Base-by-base conservation (phyloP, 2,797 vertebrate species). In the Anolis apletophallus region DNA sequence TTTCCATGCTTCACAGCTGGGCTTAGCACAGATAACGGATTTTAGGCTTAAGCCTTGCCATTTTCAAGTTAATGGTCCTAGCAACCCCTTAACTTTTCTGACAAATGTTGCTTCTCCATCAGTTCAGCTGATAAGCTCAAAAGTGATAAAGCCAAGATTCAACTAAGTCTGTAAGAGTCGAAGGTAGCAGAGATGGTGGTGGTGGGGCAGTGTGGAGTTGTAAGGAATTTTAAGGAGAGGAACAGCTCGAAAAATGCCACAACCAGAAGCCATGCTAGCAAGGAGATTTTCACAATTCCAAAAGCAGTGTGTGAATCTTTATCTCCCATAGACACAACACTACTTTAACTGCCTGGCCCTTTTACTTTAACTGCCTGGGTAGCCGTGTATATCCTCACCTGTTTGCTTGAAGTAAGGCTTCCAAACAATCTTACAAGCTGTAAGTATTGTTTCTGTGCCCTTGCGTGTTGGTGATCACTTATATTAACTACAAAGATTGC, bases 61-160 rank as follows among this genome's bases (percentile, higher is more conserved):
- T 11, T 85, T 91, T 85, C 75, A 88, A 78, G 88, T 93, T 91
- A 92, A 87, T 73, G 67, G 57, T 84, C 81, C 80, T 90, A 85
- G 52, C 88, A 91, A 83, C 61, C 88, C 72, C 87, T 89, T 85
- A 83, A 23, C 61, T 81, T 82, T 57, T 87, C 68, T 85, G 59
- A 57, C 69, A 91, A 92, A 89, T 32, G 46, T 67, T 81, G n/a
- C 34, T 36, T 81, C 11, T 67, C 23, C 17, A 34, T 10, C 71
- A 13, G 12, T 69, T 61, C 52, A 32, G 12, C 34, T 17, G 69
- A 61, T 23, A 85, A 79, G 64, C 13, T 40, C 54, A 3, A 67
- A 29, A 77, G 36, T 32, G 52, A 57, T 72, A 68, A 71, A 46
- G 14, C 59, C 29, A 59, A 46, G 52, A 77, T 75, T 75, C 36